These are phyloP conservation scores for Leptodactylus fuscus DNA, from an alignment of 2,113 vertebrate species.

Conservation along the genomic window DNA sequence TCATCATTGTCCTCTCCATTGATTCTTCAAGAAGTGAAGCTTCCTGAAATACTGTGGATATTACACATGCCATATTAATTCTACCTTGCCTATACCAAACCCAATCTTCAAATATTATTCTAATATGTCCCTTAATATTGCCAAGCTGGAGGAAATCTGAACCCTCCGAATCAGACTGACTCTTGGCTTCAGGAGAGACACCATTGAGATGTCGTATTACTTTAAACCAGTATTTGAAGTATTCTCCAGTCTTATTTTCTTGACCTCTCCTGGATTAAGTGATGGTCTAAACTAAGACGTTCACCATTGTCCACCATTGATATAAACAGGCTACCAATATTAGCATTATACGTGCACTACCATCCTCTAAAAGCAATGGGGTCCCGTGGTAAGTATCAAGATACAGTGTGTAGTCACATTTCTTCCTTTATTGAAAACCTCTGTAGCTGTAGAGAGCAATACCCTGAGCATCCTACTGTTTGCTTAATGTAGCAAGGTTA, in stretches of 20 bases:
- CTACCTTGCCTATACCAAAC: no score
- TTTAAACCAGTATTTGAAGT: background rate
- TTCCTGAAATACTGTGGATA: background rate
- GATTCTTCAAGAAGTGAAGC: background rate
- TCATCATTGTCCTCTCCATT: background rate
- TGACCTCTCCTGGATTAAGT: no score
- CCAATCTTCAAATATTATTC: no score
- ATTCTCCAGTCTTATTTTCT: background rate
- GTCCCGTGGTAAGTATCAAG: background rate
- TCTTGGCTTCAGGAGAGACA: no score
- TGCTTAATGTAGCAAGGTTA: slow-evolving; percentile 12
- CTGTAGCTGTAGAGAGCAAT: background rate
- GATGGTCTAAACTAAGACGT: no score
- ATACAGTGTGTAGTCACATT: no score
- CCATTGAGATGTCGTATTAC: background rate
- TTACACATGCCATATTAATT: background rate
- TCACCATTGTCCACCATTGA: background rate
- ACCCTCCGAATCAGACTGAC: no score
- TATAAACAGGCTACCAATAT: no score
- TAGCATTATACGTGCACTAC: background rate
- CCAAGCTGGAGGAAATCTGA: no score
- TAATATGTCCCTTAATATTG: no score
- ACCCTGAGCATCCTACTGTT: background rate
- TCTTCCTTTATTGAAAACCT: background rate
- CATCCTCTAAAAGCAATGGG: background rate